phyloP scores from a whole-genome alignment of 2,888 invertebrate genomes.

The Pseudococcus jackbeardsleyi region DNA sequence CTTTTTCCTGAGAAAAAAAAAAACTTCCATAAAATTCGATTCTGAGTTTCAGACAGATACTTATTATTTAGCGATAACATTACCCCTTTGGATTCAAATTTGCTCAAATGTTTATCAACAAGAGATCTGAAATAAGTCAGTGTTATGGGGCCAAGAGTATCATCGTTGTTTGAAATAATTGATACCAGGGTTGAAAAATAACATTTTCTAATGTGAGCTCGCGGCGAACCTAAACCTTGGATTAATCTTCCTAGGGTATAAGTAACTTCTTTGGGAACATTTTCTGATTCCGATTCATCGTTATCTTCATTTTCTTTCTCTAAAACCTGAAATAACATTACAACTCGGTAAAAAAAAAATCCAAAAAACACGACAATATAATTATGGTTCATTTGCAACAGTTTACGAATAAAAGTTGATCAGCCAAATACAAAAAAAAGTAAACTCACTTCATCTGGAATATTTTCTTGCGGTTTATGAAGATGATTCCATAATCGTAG shows the following conservation, averaged over 20 bases:
- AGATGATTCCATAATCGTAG: slow-evolving; percentile 66
- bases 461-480: neutral
- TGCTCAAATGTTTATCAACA: slow-evolving; percentile 65
- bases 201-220: slow-evolving; percentile 62
- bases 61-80: neutral
- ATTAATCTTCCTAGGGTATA: slow-evolving; percentile 80
- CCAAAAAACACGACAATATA: neutral
- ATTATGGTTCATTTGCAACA: too few species aligned
- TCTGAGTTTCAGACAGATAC: neutral
- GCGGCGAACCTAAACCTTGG: slow-evolving; percentile 80
- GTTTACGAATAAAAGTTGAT: neutral
- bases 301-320: neutral
- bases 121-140: slow-evolving; percentile 64
- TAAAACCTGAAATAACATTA: neutral
- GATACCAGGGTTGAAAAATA: slow-evolving; percentile 65
- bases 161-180: slow-evolving; percentile 29
- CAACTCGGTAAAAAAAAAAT: neutral
- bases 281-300: neutral
- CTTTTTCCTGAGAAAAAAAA: slow-evolving; percentile 76
- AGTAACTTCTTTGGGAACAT: slow-evolving; percentile 73
- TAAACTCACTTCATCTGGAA: neutral
- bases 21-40: neutral
- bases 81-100: slow-evolving; percentile 66
- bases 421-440: neutral
- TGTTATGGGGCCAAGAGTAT: slow-evolving; percentile 46